Base-by-base conservation (phyloP, 2,888 invertebrate genomes). In the Melieria omissa region DNA sequence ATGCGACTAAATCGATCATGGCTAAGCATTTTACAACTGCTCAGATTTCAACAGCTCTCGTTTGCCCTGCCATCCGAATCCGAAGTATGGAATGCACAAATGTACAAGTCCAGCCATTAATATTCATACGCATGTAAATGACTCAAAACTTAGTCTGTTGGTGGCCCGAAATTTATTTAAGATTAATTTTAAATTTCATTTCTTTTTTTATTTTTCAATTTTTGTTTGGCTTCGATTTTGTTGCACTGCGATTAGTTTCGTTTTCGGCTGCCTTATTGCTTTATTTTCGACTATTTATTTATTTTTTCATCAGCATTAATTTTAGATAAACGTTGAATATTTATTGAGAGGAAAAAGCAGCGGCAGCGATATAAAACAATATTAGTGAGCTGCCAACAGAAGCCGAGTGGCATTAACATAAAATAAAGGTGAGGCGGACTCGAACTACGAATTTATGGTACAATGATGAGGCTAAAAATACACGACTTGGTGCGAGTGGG, bases 91-190 rank as follows among this genome's bases (percentile, higher is more conserved):
- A 29, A 29, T 29, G 29, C 29, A 29, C 29, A 29, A 29, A 29
- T 29, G 1, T 29, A 29, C 29, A 29, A 29, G 29, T 29, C 29
- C 29, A 29, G 1, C n/a, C 14, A 8, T 52, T 52, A 52, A 52
- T 52, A 52, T 52, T 52, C 14, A 8, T 52, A 14, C 52, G 52
- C 58, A 65, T 60, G 65, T 60, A 65, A 58, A 65, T 70, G 16
- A 41, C 9, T 29, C 52, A 65, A 58, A 60, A 41, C 42, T 45
- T 3, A 60, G 58, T 70, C 65, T 42, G 65, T 65, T 65, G 60
- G 60, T 70, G 70, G 70, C 60, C 70, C 64, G 41, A 64, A 70
- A 58, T 60, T 52, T 65, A 70, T 65, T 70, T 65, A 41, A 70
- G 64, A 70, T 58, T 65, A 70, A 65, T 65, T 65, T 64, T 65